These are phyloP conservation scores for Apotomis betuletana DNA, from an alignment of 2,888 invertebrate species.

Conservation along the genomic window DNA sequence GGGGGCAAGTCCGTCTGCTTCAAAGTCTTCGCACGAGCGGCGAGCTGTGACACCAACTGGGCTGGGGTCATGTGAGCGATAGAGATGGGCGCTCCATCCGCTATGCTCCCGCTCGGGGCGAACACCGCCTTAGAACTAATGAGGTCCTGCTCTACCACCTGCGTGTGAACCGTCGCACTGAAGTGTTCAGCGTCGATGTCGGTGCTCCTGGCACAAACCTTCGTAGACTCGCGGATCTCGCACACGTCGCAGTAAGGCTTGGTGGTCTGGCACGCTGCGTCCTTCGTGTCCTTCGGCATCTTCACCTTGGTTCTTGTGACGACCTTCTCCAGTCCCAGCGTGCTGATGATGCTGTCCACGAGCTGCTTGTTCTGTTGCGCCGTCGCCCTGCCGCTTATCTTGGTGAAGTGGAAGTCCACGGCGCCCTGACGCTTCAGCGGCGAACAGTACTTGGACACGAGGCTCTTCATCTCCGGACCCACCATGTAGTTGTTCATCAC, in stretches of 20 bases:
- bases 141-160: conserved; percentile 75
- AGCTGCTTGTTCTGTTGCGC: conserved; percentile 70
- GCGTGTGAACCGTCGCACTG: conserved; percentile 67
- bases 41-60: conserved; percentile 75
- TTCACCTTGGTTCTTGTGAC: conserved; percentile 66
- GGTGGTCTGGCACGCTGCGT: conserved; percentile 71
- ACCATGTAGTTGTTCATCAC: conserved; percentile 60
- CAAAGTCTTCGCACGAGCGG: conserved; percentile 75
- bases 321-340: conserved; percentile 65
- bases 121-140: conserved; percentile 71
- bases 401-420: conserved; percentile 71
- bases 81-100: conserved; percentile 68
- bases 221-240: conserved; percentile 68
- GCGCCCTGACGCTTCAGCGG: conserved; percentile 72
- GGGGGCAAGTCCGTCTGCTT: conserved; percentile 57
- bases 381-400: conserved; percentile 51
- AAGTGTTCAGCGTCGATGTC: conserved; percentile 63
- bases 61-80: conserved; percentile 78
- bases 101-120: conserved; percentile 67
- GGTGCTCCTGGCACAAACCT: conserved; percentile 54
- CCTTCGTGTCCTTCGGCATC: conserved; percentile 60
- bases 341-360: conserved; percentile 67
- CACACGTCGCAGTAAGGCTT: conserved; percentile 73
- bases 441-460: conserved; percentile 67
- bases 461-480: conserved; percentile 57